phyloP scores from a whole-genome alignment of 2,113 vertebrate species.

The Hylia prasina region DNA sequence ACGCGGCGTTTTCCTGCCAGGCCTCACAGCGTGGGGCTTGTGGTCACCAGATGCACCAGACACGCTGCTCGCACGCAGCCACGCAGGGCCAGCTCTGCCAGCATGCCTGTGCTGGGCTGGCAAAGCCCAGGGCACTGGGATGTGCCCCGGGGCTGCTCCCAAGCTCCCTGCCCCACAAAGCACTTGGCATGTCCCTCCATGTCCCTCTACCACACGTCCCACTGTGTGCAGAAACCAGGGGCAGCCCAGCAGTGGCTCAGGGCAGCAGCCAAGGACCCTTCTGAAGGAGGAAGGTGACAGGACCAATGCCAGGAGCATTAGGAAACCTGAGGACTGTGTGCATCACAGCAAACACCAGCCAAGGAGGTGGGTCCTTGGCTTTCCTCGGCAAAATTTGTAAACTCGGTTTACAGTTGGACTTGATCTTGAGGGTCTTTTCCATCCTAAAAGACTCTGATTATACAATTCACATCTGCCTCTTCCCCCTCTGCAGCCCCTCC shows the following conservation, averaged over 20 bases:
- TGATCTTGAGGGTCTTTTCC: neutral
- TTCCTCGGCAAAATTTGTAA: neutral
- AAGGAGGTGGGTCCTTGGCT: neutral
- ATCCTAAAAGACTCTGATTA: neutral
- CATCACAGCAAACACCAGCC: rapidly evolving
- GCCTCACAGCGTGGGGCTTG: neutral
- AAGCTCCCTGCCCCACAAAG: neutral
- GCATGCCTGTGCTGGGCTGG: rapidly evolving
- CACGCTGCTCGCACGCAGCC: neutral
- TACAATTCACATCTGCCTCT: neutral
- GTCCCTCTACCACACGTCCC: rapidly evolving
- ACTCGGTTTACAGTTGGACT: neutral
- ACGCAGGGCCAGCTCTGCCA: rapidly evolving
- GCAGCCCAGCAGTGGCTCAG: neutral
- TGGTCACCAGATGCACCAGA: neutral
- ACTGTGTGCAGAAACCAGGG: rapidly evolving
- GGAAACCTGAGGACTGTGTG: neutral
- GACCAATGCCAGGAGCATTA: rapidly evolving
- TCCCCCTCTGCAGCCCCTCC: neutral
- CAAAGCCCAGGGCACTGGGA: rapidly evolving
- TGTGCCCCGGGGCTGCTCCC: rapidly evolving
- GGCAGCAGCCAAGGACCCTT: neutral
- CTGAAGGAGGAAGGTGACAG: neutral
- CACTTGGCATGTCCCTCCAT: rapidly evolving
- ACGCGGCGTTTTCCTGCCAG: rapidly evolving